Percentiles rank a stretch among this genome's conserved stretches.
Evolutionary conservation across 2,888 invertebrate species (phyloP).

Genomic region (Pegoplata infirma): DNA sequence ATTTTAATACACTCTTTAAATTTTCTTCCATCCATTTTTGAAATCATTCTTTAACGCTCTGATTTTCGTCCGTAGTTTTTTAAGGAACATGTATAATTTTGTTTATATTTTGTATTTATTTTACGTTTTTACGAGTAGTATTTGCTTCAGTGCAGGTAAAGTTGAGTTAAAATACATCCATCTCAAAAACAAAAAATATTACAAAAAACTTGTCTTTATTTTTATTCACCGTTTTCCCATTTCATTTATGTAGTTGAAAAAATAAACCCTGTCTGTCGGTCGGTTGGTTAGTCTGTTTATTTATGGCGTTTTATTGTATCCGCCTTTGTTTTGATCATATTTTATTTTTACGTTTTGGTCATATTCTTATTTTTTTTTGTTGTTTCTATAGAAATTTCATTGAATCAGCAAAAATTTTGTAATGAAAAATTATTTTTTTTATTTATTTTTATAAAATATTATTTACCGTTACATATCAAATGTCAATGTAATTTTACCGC

Average conservation of each 20-base stretch:
- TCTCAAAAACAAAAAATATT: background rate
- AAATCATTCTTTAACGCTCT: background rate
- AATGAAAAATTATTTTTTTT: conserved; percentile 18
- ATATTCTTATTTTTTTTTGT: conserved; percentile 26
- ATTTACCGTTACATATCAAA: conserved; percentile 39
- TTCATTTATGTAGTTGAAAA: conserved; percentile 15
- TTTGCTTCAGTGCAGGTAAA: conserved; percentile 13
- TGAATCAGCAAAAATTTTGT: conserved; percentile 55
- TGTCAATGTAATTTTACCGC: conserved; percentile 41
- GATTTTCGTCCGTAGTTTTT: background rate
- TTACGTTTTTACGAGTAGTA: background rate
- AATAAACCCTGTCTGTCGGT: conserved; percentile 13
- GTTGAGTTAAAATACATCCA: background rate
- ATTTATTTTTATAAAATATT: conserved; percentile 25
- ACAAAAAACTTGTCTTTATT: background rate
- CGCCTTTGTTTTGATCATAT: conserved; percentile 44
- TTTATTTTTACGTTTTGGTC: conserved; percentile 10
- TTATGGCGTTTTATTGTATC: conserved; percentile 20
- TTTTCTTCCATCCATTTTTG: too few species aligned
- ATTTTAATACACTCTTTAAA: too few species aligned
- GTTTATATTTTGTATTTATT: background rate
- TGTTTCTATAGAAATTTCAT: conserved; percentile 46
- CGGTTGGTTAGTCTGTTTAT: background rate
- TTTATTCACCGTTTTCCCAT: conserved; percentile 5
- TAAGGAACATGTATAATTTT: background rate